Evolutionary conservation across 1,140 invertebrate species (phyloP), one percentile per base, ranked within the genome.

Genomic region (Conus betulinus): DNA sequence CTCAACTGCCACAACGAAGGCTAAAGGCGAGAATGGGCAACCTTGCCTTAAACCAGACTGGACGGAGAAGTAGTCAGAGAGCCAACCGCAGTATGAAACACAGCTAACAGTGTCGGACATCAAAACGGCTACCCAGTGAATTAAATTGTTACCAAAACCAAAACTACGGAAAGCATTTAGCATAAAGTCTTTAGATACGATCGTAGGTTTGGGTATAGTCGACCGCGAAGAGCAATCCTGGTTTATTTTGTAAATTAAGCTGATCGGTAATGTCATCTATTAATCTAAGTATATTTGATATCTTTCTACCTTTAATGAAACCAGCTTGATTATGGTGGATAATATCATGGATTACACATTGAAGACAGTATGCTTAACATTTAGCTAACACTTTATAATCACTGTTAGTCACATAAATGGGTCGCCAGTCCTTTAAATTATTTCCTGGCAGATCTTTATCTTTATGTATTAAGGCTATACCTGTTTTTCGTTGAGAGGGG

Each of bases 321-420:
- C 63, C 63, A n/a, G 3, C 63, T 71, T 71, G 63, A 71, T 71
- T 3, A 71, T 71, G 63, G 63, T 71, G 63, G 15, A 71, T 71
- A 3, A 71, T 71, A n/a, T 71, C 63, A n/a, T 71, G 63, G 63
- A 71, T 71, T 71, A 71, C 63, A 17, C 15, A 1, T n/a, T 71
- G 63, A n/a, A 71, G 63, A n/a, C 63, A 3, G 63, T 71, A 2
- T 17, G 63, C 63, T 71, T 2, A 71, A 71, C 63, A 71, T 71
- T 71, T 71, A 71, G 63, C 63, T 17, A 71, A n/a, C 63, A n/a
- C 63, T n/a, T 71, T 71, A n/a, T 71, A 71, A n/a, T 71, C 63
- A 71, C 63, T 71, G n/a, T 71, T 71, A 71, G 63, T 71, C 63
- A 71, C 1, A 71, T 1, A 71, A 17, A 17, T 0, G 39, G 63